Evolutionary conservation across 2,113 vertebrate genomes (phyloP).

Genomic region (Zonotrichia leucophrys): DNA sequence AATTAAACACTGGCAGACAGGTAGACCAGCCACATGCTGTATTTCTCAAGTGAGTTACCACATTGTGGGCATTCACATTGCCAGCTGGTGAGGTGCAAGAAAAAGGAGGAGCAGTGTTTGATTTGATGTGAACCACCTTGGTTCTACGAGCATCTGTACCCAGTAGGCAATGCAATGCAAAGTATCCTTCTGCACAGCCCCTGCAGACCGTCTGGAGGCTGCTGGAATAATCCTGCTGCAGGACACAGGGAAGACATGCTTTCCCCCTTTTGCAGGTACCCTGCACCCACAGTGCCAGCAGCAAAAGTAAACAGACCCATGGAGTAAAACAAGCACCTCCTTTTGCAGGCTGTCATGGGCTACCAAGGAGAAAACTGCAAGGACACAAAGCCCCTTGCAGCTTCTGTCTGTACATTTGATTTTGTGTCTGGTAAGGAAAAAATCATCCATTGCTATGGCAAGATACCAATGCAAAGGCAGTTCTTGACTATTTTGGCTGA

Average conservation of each 20-base stretch:
- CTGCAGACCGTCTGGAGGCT: not conserved
- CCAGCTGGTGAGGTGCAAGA: not conserved
- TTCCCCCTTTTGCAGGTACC: not conserved
- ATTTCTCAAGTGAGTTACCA: not conserved
- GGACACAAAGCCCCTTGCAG: not conserved
- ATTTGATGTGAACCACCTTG: not conserved
- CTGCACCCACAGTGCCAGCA: not conserved
- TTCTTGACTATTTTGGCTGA: not conserved
- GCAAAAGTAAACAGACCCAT: not conserved
- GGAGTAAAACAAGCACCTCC: not conserved
- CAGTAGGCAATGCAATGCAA: not conserved
- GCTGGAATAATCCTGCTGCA: not conserved
- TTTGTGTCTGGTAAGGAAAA: not conserved
- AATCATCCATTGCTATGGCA: not conserved
- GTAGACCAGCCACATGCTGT: not conserved
- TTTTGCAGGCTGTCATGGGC: not conserved
- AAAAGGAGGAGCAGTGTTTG: not conserved
- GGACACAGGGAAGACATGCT: not conserved
- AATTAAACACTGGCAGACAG: not conserved
- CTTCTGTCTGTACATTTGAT: not conserved
- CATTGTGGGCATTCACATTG: not conserved
- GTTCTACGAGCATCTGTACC: not conserved
- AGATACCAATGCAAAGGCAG: not conserved
- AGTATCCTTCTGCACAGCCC: not conserved
- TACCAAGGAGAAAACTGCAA: not conserved